phyloP scores from a whole-genome alignment of 2,888 invertebrate species.

The Dromius quadrimaculatus region DNA sequence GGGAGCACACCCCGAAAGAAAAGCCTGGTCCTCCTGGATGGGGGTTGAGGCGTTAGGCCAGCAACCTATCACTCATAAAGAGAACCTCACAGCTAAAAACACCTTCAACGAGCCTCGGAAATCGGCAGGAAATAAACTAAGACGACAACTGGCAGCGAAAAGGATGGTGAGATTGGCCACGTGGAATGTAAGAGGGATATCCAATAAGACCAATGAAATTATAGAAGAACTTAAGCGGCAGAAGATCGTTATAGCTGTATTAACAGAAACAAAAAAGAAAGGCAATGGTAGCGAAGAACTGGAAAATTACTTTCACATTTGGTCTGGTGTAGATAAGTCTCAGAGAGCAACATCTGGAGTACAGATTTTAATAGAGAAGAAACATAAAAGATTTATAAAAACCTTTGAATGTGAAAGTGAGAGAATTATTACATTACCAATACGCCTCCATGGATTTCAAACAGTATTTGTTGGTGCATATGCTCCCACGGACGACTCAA shows the following conservation, averaged over 20 bases:
- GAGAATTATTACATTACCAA: neutral
- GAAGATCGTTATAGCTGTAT: constrained; percentile 23
- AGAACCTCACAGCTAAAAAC: too few species aligned
- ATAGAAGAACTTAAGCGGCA: constrained; percentile 11
- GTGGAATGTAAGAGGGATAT: constrained; percentile 24
- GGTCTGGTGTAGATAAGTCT: neutral
- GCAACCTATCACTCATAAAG: too few species aligned
- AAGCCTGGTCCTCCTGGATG: too few species aligned
- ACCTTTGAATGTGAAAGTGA: neutral
- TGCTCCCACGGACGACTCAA: neutral
- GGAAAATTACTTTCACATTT: neutral
- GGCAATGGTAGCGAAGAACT: neutral
- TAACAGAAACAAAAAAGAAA: constrained; percentile 34
- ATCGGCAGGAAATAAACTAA: neutral
- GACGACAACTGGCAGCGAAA: constrained; percentile 30
- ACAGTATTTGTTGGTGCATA: constrained; percentile 6
- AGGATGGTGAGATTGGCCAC: constrained; percentile 27
- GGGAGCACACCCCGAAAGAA: too few species aligned
- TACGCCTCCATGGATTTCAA: neutral
- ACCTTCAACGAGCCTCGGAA: too few species aligned
- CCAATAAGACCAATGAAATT: constrained; percentile 20
- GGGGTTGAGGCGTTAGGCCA: too few species aligned
- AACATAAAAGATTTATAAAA: neutral
- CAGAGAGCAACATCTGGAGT: neutral
- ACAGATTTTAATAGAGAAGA: neutral